These are phyloP conservation scores for Eidolon dupreanum DNA, from an alignment of 2,797 vertebrate species.

Conservation along the genomic window DNA sequence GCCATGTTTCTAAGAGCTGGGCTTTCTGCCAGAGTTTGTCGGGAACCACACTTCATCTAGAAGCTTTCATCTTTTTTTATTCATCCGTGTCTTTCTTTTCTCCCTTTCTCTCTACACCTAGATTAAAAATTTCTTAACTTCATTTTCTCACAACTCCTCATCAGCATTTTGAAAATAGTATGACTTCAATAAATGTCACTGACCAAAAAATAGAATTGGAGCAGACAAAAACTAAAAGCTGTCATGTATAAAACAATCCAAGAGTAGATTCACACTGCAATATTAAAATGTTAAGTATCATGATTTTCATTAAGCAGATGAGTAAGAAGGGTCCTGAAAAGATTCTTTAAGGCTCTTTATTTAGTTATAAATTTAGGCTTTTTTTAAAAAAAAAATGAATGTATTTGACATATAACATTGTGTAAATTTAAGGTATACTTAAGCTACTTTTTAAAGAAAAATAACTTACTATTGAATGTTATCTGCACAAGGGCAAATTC, in stretches of 20 bases:
- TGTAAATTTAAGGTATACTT: neutral
- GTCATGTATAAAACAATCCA: neutral
- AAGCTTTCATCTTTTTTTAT: neutral
- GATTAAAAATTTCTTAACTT: neutral
- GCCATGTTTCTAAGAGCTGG: neutral
- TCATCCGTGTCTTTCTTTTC: neutral
- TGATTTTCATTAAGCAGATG: constrained; percentile 37
- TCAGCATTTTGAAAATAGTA: constrained; percentile 1
- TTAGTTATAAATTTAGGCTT: constrained; percentile 41
- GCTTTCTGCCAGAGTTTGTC: neutral
- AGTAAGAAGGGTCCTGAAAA: neutral
- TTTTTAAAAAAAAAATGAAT: neutral
- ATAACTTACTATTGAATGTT: constrained; percentile 15
- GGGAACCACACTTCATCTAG: neutral
- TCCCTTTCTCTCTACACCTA: neutral
- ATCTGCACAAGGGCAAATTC: neutral
- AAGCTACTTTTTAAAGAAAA: constrained; percentile 1
- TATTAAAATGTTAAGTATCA: constrained; percentile 22
- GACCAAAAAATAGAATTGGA: neutral
- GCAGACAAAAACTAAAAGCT: constrained; percentile 33
- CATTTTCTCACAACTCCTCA: neutral
- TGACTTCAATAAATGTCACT: constrained; percentile 28
- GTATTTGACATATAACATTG: neutral
- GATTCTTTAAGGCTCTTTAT: constrained; percentile 24
- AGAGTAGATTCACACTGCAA: constrained; percentile 10